Conservation (phyloP, 2,888 invertebrate genomes). For the Athalia cordata region DNA sequence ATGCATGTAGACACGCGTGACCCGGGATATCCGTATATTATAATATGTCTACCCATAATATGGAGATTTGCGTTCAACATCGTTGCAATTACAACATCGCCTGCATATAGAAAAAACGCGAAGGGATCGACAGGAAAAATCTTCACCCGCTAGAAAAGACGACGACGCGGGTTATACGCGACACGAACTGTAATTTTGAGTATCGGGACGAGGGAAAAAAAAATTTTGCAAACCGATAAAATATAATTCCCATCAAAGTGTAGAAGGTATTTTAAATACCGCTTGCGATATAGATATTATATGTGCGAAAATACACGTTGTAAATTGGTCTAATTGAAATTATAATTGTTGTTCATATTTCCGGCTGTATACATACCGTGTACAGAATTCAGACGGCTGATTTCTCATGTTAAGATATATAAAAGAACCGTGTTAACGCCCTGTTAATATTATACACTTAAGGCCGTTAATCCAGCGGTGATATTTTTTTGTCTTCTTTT, state of each 20-base stretch:
- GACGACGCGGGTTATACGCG: slow-evolving; percentile 25
- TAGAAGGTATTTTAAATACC: background rate
- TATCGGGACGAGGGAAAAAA: too few species aligned
- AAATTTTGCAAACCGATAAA: too few species aligned
- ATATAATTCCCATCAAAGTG: background rate
- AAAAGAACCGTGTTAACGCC: slow-evolving; percentile 16
- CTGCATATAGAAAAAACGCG: too few species aligned
- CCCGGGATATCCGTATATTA: too few species aligned
- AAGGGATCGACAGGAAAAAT: too few species aligned
- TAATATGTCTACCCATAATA: too few species aligned
- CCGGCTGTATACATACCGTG: slow-evolving; percentile 23
- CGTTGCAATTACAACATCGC: too few species aligned
- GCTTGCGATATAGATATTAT: slow-evolving; percentile 51
- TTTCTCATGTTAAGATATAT: slow-evolving; percentile 10
- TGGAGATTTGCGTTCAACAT: too few species aligned
- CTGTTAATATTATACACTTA: background rate
- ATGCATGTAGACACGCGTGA: too few species aligned
- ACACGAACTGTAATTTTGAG: slow-evolving; percentile 36
- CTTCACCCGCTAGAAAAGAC: too few species aligned
- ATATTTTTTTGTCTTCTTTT: background rate
- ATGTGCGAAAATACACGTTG: slow-evolving; percentile 56
- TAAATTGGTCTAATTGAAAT: slow-evolving; percentile 61
- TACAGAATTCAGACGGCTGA: background rate
- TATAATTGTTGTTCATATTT: slow-evolving; percentile 57
- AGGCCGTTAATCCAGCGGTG: slow-evolving; percentile 2